Conservation (phyloP, 2,888 invertebrate genomes). For the Exocentrus adspersus region DNA sequence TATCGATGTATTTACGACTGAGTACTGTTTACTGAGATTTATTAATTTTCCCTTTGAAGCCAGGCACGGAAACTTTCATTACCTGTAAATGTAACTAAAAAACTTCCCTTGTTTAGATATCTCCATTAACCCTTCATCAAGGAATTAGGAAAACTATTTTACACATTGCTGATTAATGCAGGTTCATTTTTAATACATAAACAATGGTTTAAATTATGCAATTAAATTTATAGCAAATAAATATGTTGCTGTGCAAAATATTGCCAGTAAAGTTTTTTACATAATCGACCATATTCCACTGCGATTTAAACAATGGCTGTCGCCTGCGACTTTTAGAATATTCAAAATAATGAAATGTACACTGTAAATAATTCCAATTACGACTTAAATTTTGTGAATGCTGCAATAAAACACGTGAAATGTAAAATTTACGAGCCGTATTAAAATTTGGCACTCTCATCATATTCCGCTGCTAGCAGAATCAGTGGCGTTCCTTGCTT, state of each 20-base stretch:
- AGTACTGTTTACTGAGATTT: slow-evolving; percentile 20
- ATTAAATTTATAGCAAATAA: too few species aligned
- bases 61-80: too few species aligned
- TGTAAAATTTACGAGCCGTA: slow-evolving; percentile 14
- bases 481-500: neutral
- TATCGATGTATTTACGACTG: slow-evolving; percentile 37
- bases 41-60: slow-evolving; percentile 21
- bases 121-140: too few species aligned
- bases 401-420: slow-evolving; percentile 1
- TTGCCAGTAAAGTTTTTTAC: too few species aligned
- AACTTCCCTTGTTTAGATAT: too few species aligned
- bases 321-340: neutral
- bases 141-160: too few species aligned
- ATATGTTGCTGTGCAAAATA: too few species aligned
- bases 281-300: too few species aligned
- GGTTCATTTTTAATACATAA: too few species aligned
- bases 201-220: too few species aligned
- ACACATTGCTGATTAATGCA: too few species aligned
- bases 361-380: slow-evolving; percentile 6
- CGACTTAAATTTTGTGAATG: slow-evolving; percentile 8
- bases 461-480: neutral
- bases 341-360: slow-evolving; percentile 11
- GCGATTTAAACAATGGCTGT: neutral
- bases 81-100: too few species aligned
- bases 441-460: slow-evolving; percentile 15